phyloP scores from a whole-genome alignment of 2,113 vertebrate genomes.

The Pterocles burchelli region DNA sequence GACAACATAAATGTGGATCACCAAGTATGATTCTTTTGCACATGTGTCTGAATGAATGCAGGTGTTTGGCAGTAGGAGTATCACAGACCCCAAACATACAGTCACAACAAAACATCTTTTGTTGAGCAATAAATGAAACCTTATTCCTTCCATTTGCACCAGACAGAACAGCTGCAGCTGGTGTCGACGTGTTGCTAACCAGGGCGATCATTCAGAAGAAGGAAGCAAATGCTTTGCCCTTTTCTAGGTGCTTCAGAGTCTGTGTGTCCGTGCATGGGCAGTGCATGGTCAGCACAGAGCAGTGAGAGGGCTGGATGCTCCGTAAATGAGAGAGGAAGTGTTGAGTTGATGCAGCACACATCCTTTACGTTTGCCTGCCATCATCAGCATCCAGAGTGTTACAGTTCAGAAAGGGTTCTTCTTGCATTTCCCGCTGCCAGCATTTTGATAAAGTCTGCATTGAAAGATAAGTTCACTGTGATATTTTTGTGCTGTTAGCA shows the following conservation, averaged over 20 bases:
- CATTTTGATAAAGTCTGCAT: too few relatives aligned
- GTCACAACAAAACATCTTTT: constrained; percentile 44
- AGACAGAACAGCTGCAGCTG: constrained; percentile 29
- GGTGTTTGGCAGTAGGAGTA: constrained; percentile 67
- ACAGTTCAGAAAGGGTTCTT: too few relatives aligned
- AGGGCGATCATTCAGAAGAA: rapidly evolving
- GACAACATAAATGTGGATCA: not conserved
- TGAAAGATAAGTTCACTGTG: too few relatives aligned
- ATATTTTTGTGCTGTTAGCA: too few relatives aligned
- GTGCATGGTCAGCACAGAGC: rapidly evolving
- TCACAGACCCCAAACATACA: not conserved
- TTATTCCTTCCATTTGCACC: not conserved
- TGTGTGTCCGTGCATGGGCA: not conserved
- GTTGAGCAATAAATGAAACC: constrained; percentile 22
- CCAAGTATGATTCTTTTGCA: not conserved
- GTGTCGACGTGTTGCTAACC: rapidly evolving
- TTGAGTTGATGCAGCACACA: rapidly evolving
- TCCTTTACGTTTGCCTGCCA: not conserved
- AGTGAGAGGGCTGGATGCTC: not conserved
- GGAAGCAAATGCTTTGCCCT: not conserved
- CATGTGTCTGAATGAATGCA: constrained; percentile 47
- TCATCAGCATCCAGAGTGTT: not conserved
- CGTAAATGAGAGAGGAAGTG: rapidly evolving
- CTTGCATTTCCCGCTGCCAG: too few relatives aligned
- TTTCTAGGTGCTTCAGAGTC: not conserved